phyloP scores from a whole-genome alignment of 2,888 invertebrate species.

The Athrips mouffetella region DNA sequence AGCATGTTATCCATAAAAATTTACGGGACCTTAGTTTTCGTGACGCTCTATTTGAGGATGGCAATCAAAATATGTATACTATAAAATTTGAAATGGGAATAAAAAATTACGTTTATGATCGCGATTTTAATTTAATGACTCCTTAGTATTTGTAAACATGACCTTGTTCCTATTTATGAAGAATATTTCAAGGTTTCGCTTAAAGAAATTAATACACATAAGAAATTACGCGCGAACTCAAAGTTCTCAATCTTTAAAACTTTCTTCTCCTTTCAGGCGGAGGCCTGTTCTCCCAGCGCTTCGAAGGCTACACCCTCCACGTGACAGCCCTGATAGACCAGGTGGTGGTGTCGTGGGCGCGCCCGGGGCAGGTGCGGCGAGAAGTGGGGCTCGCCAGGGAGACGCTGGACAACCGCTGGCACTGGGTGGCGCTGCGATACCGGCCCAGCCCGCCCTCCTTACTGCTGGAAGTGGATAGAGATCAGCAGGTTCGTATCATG shows the following conservation, averaged over 20 bases:
- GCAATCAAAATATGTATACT: too few relatives aligned
- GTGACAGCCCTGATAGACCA: conserved; percentile 79
- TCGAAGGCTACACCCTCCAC: conserved; percentile 80
- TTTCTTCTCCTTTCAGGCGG: conserved; percentile 69
- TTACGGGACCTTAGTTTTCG: too few relatives aligned
- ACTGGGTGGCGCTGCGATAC: conserved; percentile 83
- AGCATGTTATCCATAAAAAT: too few relatives aligned
- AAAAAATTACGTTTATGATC: too few relatives aligned
- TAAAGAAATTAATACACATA: too few relatives aligned
- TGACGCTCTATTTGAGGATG: too few relatives aligned
- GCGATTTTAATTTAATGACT: too few relatives aligned
- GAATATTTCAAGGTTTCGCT: too few relatives aligned
- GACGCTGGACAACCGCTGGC: conserved; percentile 90
- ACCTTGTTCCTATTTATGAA: too few relatives aligned
- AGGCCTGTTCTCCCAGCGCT: conserved; percentile 83
- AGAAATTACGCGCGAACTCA: neutral
- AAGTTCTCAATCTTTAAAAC: neutral
- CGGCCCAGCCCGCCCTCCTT: conserved; percentile 62
- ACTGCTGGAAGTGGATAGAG: conserved; percentile 61
- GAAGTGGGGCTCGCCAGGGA: conserved; percentile 83
- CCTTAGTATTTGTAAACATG: too few relatives aligned
- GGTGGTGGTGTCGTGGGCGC: conserved; percentile 78
- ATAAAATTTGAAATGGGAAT: too few relatives aligned
- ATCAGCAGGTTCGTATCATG: conserved; percentile 47
- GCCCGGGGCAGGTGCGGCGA: conserved; percentile 69